These are phyloP conservation scores for Tolmerus cingulatus DNA, from an alignment of 2,888 invertebrate species.

Conservation along the genomic window DNA sequence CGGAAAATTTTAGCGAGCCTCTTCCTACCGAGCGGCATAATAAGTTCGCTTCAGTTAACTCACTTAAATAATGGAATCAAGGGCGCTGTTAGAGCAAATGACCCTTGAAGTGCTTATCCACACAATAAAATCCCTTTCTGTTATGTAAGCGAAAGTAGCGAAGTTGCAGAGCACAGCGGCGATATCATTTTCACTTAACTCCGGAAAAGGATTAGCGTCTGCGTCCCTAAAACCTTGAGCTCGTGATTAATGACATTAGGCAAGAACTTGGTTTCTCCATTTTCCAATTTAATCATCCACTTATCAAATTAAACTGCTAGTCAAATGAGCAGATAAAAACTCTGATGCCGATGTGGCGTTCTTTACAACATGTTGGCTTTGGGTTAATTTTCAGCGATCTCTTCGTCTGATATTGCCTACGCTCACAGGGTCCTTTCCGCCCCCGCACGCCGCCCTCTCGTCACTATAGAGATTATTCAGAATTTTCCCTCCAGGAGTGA, in stretches of 20 bases:
- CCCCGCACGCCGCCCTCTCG: neutral
- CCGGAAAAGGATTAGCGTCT: slow-evolving; percentile 34
- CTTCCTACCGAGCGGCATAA: neutral
- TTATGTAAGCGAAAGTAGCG: slow-evolving; percentile 28
- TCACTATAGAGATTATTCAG: slow-evolving; percentile 23
- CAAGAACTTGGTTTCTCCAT: slow-evolving; percentile 32
- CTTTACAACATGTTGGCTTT: slow-evolving; percentile 9
- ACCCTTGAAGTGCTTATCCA: slow-evolving; percentile 38
- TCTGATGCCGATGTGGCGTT: slow-evolving; percentile 3
- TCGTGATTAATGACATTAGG: slow-evolving; percentile 23
- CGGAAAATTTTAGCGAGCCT: slow-evolving; percentile 3
- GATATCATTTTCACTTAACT: slow-evolving; percentile 36
- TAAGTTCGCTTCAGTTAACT: slow-evolving; percentile 19
- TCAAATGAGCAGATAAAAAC: slow-evolving; percentile 35
- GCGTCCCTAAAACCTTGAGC: slow-evolving; percentile 35
- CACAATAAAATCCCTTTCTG: slow-evolving; percentile 31
- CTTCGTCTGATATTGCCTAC: neutral
- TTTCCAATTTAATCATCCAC: slow-evolving; percentile 40
- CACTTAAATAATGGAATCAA: slow-evolving; percentile 34
- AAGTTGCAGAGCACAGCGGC: slow-evolving; percentile 1
- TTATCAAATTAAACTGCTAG: slow-evolving; percentile 37
- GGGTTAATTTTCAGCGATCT: slow-evolving; percentile 6
- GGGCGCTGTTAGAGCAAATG: slow-evolving; percentile 24
- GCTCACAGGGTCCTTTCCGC: neutral
- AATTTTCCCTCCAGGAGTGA: slow-evolving; percentile 36